These are phyloP conservation scores for Apis cerana DNA, from an alignment of 1,140 invertebrate genomes.

Conservation along the genomic window DNA sequence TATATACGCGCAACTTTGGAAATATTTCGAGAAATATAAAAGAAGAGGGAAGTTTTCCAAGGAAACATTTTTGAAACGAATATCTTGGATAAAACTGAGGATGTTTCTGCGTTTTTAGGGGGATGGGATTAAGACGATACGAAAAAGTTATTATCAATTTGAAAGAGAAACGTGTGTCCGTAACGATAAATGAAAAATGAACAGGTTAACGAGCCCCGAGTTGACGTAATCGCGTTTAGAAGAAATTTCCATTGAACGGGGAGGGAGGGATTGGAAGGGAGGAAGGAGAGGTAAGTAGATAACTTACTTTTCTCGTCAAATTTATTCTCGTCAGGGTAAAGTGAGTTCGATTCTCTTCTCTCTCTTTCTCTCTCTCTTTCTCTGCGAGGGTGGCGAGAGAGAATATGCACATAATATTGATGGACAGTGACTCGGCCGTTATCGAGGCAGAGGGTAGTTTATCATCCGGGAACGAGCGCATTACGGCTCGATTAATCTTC, in stretches of 20 bases:
- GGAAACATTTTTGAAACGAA: too few relatives aligned
- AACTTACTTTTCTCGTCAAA: constrained; percentile 65
- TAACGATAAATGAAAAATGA: constrained; percentile 54
- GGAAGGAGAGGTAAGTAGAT: constrained; percentile 53
- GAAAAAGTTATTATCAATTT: neutral
- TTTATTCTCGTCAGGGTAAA: constrained; percentile 58
- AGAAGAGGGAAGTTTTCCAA: neutral
- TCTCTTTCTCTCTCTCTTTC: too few relatives aligned
- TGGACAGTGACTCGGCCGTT: constrained; percentile 74
- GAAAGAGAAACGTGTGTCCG: neutral
- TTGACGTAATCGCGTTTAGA: constrained; percentile 58
- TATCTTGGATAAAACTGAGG: neutral
- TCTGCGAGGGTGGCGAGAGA: constrained; percentile 1
- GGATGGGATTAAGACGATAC: neutral
- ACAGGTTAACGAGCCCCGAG: constrained; percentile 49
- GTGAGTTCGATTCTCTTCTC: constrained; percentile 53
- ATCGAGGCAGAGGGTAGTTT: constrained; percentile 67
- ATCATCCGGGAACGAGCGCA: constrained; percentile 72
- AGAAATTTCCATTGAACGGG: constrained; percentile 53
- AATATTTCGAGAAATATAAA: constrained; percentile 1
- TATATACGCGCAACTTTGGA: neutral
- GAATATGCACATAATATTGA: constrained; percentile 70
- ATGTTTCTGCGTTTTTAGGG: too few relatives aligned
- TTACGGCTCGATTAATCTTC: constrained; percentile 77
- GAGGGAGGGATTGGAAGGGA: neutral